Conservation (phyloP, 2,888 invertebrate species). For the Heliconius erato region DNA sequence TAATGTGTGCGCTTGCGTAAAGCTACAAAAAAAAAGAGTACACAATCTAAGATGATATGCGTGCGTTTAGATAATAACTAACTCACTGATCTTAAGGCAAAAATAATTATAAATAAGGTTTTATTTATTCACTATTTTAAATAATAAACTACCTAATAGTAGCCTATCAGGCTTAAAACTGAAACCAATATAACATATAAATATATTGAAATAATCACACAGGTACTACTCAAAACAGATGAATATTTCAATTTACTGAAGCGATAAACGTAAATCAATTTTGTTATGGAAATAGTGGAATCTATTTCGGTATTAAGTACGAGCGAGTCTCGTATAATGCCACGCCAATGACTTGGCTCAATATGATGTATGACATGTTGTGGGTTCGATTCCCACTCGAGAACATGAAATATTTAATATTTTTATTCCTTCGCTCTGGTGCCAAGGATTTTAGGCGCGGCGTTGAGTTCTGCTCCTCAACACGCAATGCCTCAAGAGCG, state of each 20-base stretch:
- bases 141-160: too few species aligned
- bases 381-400: too few species aligned
- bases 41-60: too few species aligned
- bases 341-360: neutral
- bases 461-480: too few species aligned
- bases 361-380: neutral
- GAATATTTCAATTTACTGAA: slow-evolving; percentile 35
- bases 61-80: too few species aligned
- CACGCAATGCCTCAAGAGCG: too few species aligned
- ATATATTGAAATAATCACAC: neutral
- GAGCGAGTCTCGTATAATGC: neutral
- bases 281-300: slow-evolving; percentile 38
- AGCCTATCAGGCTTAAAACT: neutral
- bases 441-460: too few species aligned
- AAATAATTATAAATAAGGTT: neutral
- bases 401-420: too few species aligned
- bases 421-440: too few species aligned
- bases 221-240: slow-evolving; percentile 22
- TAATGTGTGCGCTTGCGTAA: too few species aligned
- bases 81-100: neutral
- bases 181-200: neutral
- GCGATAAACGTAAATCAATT: slow-evolving; percentile 41
- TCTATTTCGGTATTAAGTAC: slow-evolving; percentile 33
- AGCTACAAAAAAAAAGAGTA: too few species aligned
- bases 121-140: neutral